phyloP scores from a whole-genome alignment of 2,113 vertebrate species.

The Pteruthius melanotis region DNA sequence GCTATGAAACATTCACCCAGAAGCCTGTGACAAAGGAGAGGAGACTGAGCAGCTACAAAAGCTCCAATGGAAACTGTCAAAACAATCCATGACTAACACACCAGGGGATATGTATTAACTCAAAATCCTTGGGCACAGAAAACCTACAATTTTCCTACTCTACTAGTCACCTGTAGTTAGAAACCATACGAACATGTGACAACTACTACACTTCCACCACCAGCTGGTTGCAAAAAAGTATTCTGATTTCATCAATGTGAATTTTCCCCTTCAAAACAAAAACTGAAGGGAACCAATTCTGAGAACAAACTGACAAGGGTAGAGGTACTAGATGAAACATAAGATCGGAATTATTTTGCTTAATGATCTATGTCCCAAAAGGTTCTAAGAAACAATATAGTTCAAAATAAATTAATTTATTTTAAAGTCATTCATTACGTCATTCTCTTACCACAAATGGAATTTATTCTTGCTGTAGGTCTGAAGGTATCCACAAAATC shows the following conservation, averaged over 20 bases:
- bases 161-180: background rate
- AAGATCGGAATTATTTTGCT: background rate
- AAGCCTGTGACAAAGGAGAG: background rate
- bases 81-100: background rate
- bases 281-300: background rate
- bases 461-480: conserved; percentile 98
- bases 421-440: background rate
- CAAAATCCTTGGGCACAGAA: background rate
- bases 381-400: background rate
- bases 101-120: background rate
- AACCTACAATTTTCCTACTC: background rate
- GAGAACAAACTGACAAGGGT: background rate
- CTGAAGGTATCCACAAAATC: conserved; percentile 99
- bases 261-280: background rate
- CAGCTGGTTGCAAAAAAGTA: background rate
- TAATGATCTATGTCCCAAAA: background rate
- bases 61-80: background rate
- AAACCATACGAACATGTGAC: background rate
- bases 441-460: conserved; percentile 90
- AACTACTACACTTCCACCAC: background rate
- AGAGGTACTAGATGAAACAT: background rate
- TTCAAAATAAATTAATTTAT: background rate
- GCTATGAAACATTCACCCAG: background rate
- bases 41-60: background rate
- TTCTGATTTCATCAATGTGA: background rate